Evolutionary conservation across 2,888 invertebrate species (phyloP).

Genomic region (Pedicia rivosa): DNA sequence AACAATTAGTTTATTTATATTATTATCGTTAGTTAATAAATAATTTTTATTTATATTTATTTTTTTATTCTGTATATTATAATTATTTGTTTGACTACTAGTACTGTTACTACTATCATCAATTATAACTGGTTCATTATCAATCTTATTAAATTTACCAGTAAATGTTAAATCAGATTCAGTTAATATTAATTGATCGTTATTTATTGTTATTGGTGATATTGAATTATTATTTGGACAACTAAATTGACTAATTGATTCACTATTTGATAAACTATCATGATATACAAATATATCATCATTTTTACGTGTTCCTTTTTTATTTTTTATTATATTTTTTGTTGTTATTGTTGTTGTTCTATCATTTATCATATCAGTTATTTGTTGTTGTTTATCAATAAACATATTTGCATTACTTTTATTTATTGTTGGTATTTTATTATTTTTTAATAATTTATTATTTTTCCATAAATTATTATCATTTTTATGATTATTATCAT

Average conservation of each 20-base stretch:
- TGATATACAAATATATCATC: constrained; percentile 2
- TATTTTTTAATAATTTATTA: too few relatives aligned
- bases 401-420: too few relatives aligned
- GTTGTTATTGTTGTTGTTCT: background rate
- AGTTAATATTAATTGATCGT: constrained; percentile 3
- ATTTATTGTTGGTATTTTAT: constrained; percentile 2
- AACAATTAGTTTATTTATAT: background rate
- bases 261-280: constrained; percentile 7
- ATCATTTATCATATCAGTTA: too few relatives aligned
- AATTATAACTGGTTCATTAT: constrained; percentile 6
- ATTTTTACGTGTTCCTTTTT: background rate
- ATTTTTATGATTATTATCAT: constrained; percentile 7
- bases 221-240: constrained; percentile 7
- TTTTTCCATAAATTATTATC: background rate
- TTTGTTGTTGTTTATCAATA: too few relatives aligned
- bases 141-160: constrained; percentile 21
- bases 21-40: background rate
- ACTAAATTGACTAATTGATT: constrained; percentile 6
- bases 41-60: background rate
- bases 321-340: background rate
- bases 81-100: background rate
- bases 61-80: background rate
- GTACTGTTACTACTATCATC: constrained; percentile 4
- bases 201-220: constrained; percentile 4
- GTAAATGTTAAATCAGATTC: constrained; percentile 23